Percentiles rank a stretch among this genome's conserved stretches.
Evolutionary conservation across 2,888 invertebrate genomes (phyloP).

Genomic region (Caenorhabditis afra): DNA sequence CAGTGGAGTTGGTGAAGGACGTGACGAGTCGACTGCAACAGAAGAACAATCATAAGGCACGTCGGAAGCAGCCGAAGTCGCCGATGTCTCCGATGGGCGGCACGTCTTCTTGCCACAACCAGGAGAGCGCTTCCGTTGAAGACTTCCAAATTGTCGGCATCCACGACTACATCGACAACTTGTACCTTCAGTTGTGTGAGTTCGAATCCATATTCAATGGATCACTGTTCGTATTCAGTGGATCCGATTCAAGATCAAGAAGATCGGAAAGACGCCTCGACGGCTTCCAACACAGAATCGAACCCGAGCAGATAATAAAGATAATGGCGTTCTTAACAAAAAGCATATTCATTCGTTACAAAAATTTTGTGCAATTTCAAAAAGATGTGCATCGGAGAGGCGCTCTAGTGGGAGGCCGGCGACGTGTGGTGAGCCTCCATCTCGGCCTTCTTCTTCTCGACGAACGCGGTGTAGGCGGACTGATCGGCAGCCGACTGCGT

Average conservation of each 20-base stretch:
- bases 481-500: conserved; percentile 38
- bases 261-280: not conserved
- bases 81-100: conserved; percentile 2
- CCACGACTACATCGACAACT: conserved; percentile 36
- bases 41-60: too few relatives aligned
- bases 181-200: conserved; percentile 43
- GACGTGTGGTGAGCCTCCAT: conserved; percentile 24
- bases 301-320: not conserved
- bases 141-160: conserved; percentile 31
- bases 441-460: conserved; percentile 38
- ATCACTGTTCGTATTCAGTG: not conserved
- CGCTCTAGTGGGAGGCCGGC: conserved; percentile 19
- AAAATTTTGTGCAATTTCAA: conserved; percentile 1
- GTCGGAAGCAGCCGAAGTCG: not conserved
- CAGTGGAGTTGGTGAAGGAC: conserved; percentile 17
- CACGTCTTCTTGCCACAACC: not conserved
- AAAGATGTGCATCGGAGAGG: not conserved
- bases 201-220: not conserved
- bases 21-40: conserved; percentile 21
- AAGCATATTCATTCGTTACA: conserved; percentile 34
- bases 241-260: not conserved
- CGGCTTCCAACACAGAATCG: not conserved
- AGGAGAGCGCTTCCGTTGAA: conserved; percentile 1
- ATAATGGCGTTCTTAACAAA: not conserved
- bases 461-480: conserved; percentile 24